phyloP scores from a whole-genome alignment of 1,140 invertebrate genomes.

The Panonychus citri region DNA sequence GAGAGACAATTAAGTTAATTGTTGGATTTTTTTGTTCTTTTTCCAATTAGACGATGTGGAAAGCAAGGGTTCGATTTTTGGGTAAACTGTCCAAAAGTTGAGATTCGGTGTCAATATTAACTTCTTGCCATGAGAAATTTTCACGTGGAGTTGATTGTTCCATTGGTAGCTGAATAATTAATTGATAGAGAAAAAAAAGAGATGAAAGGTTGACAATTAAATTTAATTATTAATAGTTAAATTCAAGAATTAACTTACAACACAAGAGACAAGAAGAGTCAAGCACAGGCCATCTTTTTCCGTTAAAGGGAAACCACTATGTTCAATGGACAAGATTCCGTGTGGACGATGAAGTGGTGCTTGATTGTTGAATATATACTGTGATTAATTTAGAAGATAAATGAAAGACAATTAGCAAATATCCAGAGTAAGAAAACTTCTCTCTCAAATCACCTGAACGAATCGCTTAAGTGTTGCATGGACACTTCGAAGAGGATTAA shows the following conservation, averaged over 20 bases:
- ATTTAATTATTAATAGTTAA: background rate
- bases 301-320: slow-evolving; percentile 20
- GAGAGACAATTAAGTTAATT: no score
- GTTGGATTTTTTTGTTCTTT: background rate
- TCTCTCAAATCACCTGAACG: slow-evolving; percentile 29
- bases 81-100: background rate
- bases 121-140: background rate
- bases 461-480: slow-evolving; percentile 66
- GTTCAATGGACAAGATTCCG: slow-evolving; percentile 22
- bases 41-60: background rate
- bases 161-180: background rate
- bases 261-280: slow-evolving; percentile 57
- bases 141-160: background rate
- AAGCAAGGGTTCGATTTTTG: background rate
- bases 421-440: background rate
- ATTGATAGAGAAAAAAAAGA: no score
- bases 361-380: slow-evolving; percentile 6
- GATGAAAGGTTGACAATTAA: background rate
- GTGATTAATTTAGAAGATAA: background rate
- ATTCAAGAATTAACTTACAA: slow-evolving; percentile 16
- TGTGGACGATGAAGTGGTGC: slow-evolving; percentile 54
- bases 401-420: background rate
- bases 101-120: background rate
- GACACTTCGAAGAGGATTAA: slow-evolving; percentile 57
- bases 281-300: slow-evolving; percentile 52